phyloP scores from a whole-genome alignment of 2,797 vertebrate genomes.

The Hydrolagus colliei region DNA sequence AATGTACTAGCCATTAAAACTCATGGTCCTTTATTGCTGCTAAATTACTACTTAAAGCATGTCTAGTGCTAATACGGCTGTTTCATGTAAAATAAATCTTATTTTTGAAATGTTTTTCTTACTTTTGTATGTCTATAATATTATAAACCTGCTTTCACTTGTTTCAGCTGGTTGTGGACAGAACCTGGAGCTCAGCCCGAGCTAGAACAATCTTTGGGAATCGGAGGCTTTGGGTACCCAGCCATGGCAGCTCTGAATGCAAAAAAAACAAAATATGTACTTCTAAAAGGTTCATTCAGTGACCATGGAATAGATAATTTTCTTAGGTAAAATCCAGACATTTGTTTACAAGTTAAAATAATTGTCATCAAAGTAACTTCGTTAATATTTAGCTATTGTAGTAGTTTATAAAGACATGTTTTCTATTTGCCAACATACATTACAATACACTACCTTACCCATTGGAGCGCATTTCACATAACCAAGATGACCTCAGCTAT shows the following conservation, averaged over 20 bases:
- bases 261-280: slow-evolving; percentile 92
- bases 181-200: slow-evolving; percentile 84
- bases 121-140: not conserved
- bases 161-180: slow-evolving; percentile 84
- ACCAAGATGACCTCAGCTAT: too few species aligned
- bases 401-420: too few species aligned
- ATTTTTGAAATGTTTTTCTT: too few species aligned
- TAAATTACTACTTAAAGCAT: too few species aligned
- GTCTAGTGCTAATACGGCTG: not conserved
- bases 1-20: too few species aligned
- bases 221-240: slow-evolving; percentile 91
- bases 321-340: slow-evolving; percentile 66
- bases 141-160: not conserved
- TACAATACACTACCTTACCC: too few species aligned
- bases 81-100: not conserved
- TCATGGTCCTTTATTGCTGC: too few species aligned
- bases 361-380: not conserved
- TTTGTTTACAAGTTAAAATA: not conserved
- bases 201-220: slow-evolving; percentile 78
- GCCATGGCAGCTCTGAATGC: slow-evolving; percentile 92
- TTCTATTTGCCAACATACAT: too few species aligned
- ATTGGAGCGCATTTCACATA: too few species aligned
- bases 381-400: too few species aligned
- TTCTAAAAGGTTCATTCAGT: slow-evolving; percentile 90
- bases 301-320: slow-evolving; percentile 94